Base-by-base conservation (phyloP, 2,113 vertebrate species). In the Xiphorhynchus elegans region DNA sequence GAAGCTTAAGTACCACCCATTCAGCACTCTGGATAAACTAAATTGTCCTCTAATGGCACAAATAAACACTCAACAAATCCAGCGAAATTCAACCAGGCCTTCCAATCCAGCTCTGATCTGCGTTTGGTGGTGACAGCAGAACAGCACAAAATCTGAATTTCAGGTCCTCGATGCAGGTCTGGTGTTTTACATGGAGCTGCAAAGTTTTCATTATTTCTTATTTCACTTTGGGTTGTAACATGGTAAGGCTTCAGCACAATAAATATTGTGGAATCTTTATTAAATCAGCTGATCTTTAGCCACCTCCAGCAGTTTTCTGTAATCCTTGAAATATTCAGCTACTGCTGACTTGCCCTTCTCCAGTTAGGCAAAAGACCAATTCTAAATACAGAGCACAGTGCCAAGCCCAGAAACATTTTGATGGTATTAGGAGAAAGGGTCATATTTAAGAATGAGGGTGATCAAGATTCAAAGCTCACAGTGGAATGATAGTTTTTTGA, bases 371-470 rank as follows among this genome's bases (percentile, higher is more conserved):
- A 33, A 86, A 84, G 68, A 95, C 73, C 91, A 95, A 52, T 64
- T 86, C 69, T 93, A 94, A 93, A 90, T 33, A 77, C 47, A 74
- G 72, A 93, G 70, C 87, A 28, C 49, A 84, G 47, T 90, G 75
- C 56, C 68, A 86, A 89, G 64, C 72, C 35, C 88, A 94, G 85
- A 81, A 86, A 64, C 47, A 68, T 37, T 92, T 19, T 70, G 35
- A 59, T 10, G 26, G 63, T 62, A 31, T 37, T 69, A 47, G 15
- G 31, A 85, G 37, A 83, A 90, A 77, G 37, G 44, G 47, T 63
- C 59, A 44, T 17, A 77, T 52, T 80, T 77, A 55, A 63, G 64
- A 90, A 42, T 0, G 6, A 76, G 33, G 13, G 33, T 35, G 74
- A 81, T 67, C 50, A 77, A 72, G 50, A 58, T 42, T 28, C 62